Evolutionary conservation across 2,797 vertebrate genomes (phyloP).

Genomic region (Pampus argenteus): DNA sequence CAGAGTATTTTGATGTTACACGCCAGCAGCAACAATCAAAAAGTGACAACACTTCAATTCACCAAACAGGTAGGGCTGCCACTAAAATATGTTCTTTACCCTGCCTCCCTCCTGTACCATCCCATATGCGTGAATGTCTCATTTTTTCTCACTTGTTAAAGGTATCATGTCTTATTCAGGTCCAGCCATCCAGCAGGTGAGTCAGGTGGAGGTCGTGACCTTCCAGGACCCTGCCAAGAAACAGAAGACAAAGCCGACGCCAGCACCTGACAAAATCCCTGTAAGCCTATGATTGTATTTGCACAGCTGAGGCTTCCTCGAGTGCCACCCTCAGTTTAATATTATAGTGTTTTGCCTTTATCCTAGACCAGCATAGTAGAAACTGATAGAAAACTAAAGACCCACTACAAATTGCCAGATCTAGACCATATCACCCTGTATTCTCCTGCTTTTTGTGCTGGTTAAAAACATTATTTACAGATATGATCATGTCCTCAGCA

Average conservation of each 20-base stretch:
- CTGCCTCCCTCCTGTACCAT: not conserved
- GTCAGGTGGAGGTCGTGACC: slow-evolving; percentile 83
- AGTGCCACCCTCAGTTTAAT: not conserved
- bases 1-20: not conserved
- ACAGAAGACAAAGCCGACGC: slow-evolving; percentile 55
- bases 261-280: not conserved
- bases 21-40: slow-evolving; percentile 9
- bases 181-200: not conserved
- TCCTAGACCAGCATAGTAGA: not conserved
- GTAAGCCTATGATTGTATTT: slow-evolving; percentile 41
- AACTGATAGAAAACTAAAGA: not conserved
- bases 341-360: too few relatives aligned
- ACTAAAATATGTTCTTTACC: not conserved
- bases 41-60: not conserved
- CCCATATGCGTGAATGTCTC: too few relatives aligned
- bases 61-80: slow-evolving; percentile 41
- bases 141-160: not conserved
- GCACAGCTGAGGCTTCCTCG: not conserved
- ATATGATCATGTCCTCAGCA: too few relatives aligned
- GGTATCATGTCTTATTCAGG: slow-evolving; percentile 8
- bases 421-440: too few relatives aligned
- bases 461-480: too few relatives aligned
- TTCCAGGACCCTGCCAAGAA: slow-evolving; percentile 86
- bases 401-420: not conserved
- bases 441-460: too few relatives aligned